A percentile compares a stretch with the other conserved stretches of the same genome.
These are phyloP conservation scores for Charaxes varanes DNA, from an alignment of 1,140 invertebrate species.

Conservation along the genomic window DNA sequence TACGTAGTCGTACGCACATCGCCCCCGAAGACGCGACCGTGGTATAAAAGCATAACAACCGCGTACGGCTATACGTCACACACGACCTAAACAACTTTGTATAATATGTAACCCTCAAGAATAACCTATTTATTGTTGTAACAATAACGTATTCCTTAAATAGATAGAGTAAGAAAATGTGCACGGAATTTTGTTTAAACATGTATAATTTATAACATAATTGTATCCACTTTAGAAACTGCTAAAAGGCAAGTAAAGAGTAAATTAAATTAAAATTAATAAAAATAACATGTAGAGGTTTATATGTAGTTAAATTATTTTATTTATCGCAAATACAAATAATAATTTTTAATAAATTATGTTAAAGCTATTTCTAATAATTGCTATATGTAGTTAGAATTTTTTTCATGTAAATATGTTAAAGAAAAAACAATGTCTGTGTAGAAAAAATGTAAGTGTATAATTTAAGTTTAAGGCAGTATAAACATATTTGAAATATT, in stretches of 20 bases:
- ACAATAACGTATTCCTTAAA: not conserved
- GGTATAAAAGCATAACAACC: slow-evolving; percentile 27
- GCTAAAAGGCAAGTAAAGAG: too few relatives aligned
- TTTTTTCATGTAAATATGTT: too few relatives aligned
- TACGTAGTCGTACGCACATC: slow-evolving; percentile 40
- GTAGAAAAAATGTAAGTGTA: not conserved
- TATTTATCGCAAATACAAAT: too few relatives aligned
- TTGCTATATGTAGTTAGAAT: too few relatives aligned
- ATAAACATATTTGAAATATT: not conserved
- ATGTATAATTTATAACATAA: too few relatives aligned
- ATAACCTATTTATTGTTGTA: not conserved
- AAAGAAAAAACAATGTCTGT: too few relatives aligned
- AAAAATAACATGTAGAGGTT: not conserved
- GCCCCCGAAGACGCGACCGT: slow-evolving; percentile 41
- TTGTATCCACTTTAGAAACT: too few relatives aligned
- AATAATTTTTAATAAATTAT: too few relatives aligned
- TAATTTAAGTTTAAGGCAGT: not conserved
- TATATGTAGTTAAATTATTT: not conserved
- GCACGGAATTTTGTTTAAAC: too few relatives aligned
- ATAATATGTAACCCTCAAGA: not conserved
- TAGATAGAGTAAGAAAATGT: too few relatives aligned
- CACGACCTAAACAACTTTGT: not conserved
- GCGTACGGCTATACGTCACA: slow-evolving; percentile 17
- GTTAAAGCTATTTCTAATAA: too few relatives aligned
- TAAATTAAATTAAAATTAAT: too few relatives aligned